Conservation (phyloP, 2,888 invertebrate species). For the Caenorhabditis sp. region DNA sequence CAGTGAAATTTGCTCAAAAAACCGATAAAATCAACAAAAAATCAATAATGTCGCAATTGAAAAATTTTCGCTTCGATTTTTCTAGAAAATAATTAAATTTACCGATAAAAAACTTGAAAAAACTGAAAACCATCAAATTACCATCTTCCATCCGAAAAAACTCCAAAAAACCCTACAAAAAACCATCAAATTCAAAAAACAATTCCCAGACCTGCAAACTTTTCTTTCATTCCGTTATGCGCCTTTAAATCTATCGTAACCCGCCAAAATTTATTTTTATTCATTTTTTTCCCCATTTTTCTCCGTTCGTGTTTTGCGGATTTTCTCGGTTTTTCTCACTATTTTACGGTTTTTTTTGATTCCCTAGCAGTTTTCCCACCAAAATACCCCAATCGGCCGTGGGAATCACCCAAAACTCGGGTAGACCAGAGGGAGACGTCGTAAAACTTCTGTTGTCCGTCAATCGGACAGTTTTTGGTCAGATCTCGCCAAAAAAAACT, state of each 20-base stretch:
- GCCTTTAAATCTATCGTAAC: slow-evolving; percentile 7
- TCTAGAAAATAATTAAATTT: no score
- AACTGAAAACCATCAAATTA: no score
- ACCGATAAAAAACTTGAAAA: no score
- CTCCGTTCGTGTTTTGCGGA: no score
- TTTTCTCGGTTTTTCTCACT: neutral
- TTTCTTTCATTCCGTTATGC: neutral
- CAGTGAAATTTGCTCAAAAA: no score
- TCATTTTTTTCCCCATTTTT: neutral
- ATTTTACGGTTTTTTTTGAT: neutral
- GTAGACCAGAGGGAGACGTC: no score
- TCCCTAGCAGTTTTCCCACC: neutral
- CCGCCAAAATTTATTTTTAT: neutral
- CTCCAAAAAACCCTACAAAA: no score
- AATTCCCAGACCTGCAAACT: neutral
- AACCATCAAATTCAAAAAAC: neutral
- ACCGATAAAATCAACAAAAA: no score
- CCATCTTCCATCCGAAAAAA: no score
- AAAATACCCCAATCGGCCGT: neutral
- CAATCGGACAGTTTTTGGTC: neutral
- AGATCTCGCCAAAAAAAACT: slow-evolving; percentile 3
- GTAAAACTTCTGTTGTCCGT: slow-evolving; percentile 1
- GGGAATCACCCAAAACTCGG: neutral
- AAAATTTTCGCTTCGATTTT: no score
- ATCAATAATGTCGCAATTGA: no score